Base-by-base conservation (phyloP, 2,797 vertebrate species). In the Sebastes hopkinsi region DNA sequence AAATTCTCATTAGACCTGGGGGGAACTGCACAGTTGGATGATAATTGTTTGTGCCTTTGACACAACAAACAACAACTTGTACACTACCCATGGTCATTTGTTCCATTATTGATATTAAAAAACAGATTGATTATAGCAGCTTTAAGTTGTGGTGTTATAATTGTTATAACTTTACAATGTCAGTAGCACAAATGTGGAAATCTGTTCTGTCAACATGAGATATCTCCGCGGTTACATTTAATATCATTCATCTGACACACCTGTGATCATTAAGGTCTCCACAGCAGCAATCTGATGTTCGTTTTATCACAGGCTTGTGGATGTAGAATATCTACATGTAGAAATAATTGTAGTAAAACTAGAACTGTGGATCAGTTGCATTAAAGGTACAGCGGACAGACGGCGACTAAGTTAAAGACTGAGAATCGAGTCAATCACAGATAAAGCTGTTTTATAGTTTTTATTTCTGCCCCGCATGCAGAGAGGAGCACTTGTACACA, bases 131-230 rank as follows among this genome's bases (percentile, higher is more conserved):
- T 61, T 18, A 16, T 25, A 80, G 52, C 29, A 38, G 13, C 29
- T 50, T 69, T 16, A 71, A n/a, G 46, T 60, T 72, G 16, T 22
- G 16, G 3, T 67, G 22, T 46, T 46, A 46, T 46, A 18, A 42
- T 18, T 46, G 42, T 18, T 46, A 46, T 18, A 46, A 46, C 42
- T 46, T 46, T 18, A 46, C 42, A 8, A 46, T 8, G 42, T 12
- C 22, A 22, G n/a, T 4, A 65, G 66, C 38, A 58, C 25, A 50
- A 50, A 50, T 50, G 42, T 50, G 42, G 42, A 66, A 79, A 75
- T 81, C 69, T 75, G 61, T 67, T 23, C n/a, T 27, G 58, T 83
- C 72, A 72, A 73, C 58, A 32, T 52, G 42, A 72, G 70, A 72
- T 55, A 62, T 59, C 59, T 67, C 46, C 0, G 36, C 2, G 6